Base-by-base conservation (phyloP, 1,140 invertebrate species). In the Andrena cerasifolii region DNA sequence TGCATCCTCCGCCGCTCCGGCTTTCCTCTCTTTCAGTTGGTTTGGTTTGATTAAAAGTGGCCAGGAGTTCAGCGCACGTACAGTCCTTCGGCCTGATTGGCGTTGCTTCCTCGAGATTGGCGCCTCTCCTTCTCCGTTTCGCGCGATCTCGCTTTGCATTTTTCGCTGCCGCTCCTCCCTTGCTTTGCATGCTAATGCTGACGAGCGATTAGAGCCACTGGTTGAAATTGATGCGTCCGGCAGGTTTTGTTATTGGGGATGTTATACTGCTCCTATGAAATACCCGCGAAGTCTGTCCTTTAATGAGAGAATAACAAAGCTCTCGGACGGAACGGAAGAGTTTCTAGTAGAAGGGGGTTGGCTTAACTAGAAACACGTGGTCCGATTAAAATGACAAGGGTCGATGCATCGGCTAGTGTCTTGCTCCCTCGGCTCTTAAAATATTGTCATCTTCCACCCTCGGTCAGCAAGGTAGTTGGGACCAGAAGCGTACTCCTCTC, bases 11-110 rank as follows among this genome's bases (percentile, higher is more conserved):
- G 2, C 49, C 10, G 2, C 7, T 24, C 49, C 26, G 21, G n/a
- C 51, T 28, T n/a, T 54, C 10, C 28, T 28, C 51, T 24, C 14
- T 3, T 24, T 12, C 16, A 10, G 24, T 24, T 3, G 51, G 51
- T 28, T 54, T 54, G 24, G 51, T 54, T 54, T 54, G 51, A 54
- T 54, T 54, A 54, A 54, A 40, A 54, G 51, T 54, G 51, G 51
- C 7, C 51, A 26, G 21, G 2, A 54, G 51, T 24, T 54, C 51
- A 4, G 24, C 10, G 24, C 47, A 49, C 47, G 47, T 49, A 18
- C 47, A n/a, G 47, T 49, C 24, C 24, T 54, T 28, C 7, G 51
- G 24, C 24, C 12, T 26, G 51, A 28, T 54, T 26, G 51, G 51
- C 51, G 51, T 54, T 28, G 24, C 51, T 12, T 14, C 8, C 21